Percentiles rank a stretch among this genome's conserved stretches.
phyloP scores from a whole-genome alignment of 1,140 invertebrate genomes.

The Venturia canescens region DNA sequence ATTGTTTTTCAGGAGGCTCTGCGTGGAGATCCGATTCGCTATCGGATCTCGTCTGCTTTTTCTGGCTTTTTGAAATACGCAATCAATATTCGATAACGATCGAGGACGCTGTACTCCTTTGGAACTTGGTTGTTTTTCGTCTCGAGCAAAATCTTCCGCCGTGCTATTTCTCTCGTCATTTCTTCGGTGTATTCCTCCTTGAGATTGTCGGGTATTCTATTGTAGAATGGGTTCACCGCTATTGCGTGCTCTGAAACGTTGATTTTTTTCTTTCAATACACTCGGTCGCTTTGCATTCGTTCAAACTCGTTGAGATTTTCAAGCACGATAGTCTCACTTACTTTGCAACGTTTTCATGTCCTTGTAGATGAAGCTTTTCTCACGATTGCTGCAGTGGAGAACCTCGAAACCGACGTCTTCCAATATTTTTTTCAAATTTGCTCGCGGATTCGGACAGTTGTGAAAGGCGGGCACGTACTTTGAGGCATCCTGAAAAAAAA shows the following conservation, averaged over 20 bases:
- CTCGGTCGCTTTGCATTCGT: not conserved
- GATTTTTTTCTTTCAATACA: slow-evolving; percentile 23
- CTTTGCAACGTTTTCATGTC: slow-evolving; percentile 79
- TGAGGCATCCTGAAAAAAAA: slow-evolving; percentile 63
- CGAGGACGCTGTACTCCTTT: slow-evolving; percentile 66
- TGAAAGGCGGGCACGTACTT: slow-evolving; percentile 73
- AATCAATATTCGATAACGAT: slow-evolving; percentile 71
- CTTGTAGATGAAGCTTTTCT: slow-evolving; percentile 81
- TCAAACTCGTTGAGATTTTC: slow-evolving; percentile 25
- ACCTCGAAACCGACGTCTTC: slow-evolving; percentile 82
- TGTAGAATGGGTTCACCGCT: slow-evolving; percentile 87
- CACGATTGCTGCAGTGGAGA: slow-evolving; percentile 80
- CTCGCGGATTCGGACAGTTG: slow-evolving; percentile 77
- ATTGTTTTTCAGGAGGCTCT: slow-evolving; percentile 52
- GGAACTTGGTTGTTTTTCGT: slow-evolving; percentile 58
- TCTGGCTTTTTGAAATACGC: slow-evolving; percentile 69
- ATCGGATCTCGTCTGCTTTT: no score
- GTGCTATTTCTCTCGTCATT: slow-evolving; percentile 68
- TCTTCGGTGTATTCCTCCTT: slow-evolving; percentile 80
- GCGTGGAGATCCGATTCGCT: no score
- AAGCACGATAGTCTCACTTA: slow-evolving; percentile 66
- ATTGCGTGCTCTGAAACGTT: slow-evolving; percentile 80
- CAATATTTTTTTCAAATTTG: slow-evolving; percentile 80
- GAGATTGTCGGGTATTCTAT: slow-evolving; percentile 80
- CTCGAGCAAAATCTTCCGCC: slow-evolving; percentile 64